phyloP scores from a whole-genome alignment of 2,113 vertebrate species.

The Austrofundulus limnaeus region DNA sequence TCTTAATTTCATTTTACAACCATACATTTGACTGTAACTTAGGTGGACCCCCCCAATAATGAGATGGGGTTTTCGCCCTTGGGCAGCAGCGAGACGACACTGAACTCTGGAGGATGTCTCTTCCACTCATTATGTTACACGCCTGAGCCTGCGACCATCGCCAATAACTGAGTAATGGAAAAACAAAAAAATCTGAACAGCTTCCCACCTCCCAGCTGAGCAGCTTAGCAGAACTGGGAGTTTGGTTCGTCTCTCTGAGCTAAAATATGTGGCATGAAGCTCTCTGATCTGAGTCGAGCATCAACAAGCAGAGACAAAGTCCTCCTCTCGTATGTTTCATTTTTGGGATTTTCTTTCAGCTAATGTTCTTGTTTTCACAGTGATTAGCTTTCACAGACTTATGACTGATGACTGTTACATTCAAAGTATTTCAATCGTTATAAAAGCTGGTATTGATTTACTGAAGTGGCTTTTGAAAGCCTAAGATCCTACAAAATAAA shows the following conservation, averaged over 20 bases:
- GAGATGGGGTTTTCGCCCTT: too few relatives aligned
- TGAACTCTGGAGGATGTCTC: conserved; percentile 42
- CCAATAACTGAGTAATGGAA: conserved; percentile 28
- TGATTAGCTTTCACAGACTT: neutral
- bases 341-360: conserved; percentile 8
- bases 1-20: too few relatives aligned
- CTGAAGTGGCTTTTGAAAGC: too few relatives aligned
- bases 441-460: too few relatives aligned
- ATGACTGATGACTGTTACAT: too few relatives aligned
- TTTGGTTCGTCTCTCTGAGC: conserved; percentile 29
- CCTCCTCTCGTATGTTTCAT: conserved; percentile 10
- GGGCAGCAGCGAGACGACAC: conserved; percentile 28
- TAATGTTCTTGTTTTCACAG: neutral
- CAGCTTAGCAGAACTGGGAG: conserved; percentile 7
- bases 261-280: conserved; percentile 45
- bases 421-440: too few relatives aligned
- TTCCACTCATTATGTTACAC: conserved; percentile 41
- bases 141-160: conserved; percentile 6
- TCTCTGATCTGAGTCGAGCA: conserved; percentile 31
- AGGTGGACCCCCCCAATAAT: too few relatives aligned
- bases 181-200: neutral
- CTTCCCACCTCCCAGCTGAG: conserved; percentile 42
- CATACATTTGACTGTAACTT: too few relatives aligned
- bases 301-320: conserved; percentile 38
- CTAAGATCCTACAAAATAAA: too few relatives aligned